Evolutionary conservation across 92 coral and sea anemone species (phyloP), one percentile per base, ranked within the genome.

Genomic region (Heteractis magnifica): DNA sequence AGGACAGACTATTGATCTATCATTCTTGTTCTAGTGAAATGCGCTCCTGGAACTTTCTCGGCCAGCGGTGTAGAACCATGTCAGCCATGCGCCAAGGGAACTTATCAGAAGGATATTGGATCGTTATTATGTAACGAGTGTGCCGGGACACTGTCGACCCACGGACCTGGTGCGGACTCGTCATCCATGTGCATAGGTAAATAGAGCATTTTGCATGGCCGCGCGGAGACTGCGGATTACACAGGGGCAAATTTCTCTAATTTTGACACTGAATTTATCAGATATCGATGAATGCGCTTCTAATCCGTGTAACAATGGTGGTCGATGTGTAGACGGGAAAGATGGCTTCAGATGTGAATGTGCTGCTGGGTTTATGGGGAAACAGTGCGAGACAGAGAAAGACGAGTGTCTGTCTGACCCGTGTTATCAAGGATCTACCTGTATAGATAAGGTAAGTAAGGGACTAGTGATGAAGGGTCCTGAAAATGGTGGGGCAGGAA

Each of bases 391-490:
- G 52, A 86, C 68, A 8, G 97, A 96, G 41, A 85, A 88, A 76
- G 93, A 94, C 84, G 97, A 92, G 76, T 96, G 99, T 84, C 86
- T 94, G 75, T 94, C 99, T 75, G 92, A 94, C 79, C 99, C 99
- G 13, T 96, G 99, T 62, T 96, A 92, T 76, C 94, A 90, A 49
- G 98, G 94, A 15, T 92, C 99, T n/a, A 89, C 94, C 4, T 96
- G 99, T 74, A 77, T 96, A 72, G 98, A 96, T 76, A 92, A 96
- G 98, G 99, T 82, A 44, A 74, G n/a, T 10, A 44, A 18, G 75
- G 44, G 3, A 1, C 44, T 34, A 34, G 44, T 34, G 4, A 34
- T 34, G 44, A 2, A 34, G 44, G 3, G 44, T 34, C 44, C 1
- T 34, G 44, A 34, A 34, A 34, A 34, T 34, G 2, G 1, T n/a